Percentiles rank a stretch among this genome's conserved stretches.
Conservation (phyloP, 2,888 invertebrate species). For the Bugula neritina region DNA sequence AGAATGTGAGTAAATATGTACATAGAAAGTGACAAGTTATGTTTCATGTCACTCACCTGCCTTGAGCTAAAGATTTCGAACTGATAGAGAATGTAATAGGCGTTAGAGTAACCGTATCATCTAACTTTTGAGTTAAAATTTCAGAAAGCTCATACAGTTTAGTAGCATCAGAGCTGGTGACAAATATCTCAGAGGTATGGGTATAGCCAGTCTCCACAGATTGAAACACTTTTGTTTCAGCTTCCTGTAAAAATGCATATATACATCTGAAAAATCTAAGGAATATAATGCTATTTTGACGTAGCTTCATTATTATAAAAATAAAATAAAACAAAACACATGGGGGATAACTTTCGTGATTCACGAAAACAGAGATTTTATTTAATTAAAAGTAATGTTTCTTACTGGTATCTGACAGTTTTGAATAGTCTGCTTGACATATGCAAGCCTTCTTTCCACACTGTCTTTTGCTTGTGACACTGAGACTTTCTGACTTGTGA, state of each 20-base stretch:
- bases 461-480: conserved; percentile 23
- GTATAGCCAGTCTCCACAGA: conserved; percentile 14
- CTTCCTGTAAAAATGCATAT: not conserved
- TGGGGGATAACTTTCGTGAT: too few relatives aligned
- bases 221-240: conserved; percentile 4
- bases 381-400: too few relatives aligned
- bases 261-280: too few relatives aligned
- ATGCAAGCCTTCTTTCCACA: conserved; percentile 24
- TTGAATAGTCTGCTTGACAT: conserved; percentile 22
- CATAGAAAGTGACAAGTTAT: too few relatives aligned
- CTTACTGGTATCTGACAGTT: conserved; percentile 14
- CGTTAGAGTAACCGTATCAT: conserved; percentile 15
- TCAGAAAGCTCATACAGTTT: conserved; percentile 14
- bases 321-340: too few relatives aligned
- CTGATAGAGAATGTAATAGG: conserved; percentile 7
- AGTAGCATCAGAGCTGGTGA: conserved; percentile 5
- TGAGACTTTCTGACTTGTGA: not conserved
- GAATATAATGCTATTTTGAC: too few relatives aligned
- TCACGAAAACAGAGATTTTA: too few relatives aligned
- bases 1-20: too few relatives aligned
- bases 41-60: conserved; percentile 1
- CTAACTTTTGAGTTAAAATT: conserved; percentile 13
- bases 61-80: not conserved
- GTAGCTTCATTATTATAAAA: too few relatives aligned
- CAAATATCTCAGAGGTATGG: conserved; percentile 19